phyloP scores from a whole-genome alignment of 2,797 vertebrate species.

The Danio aesculapii region DNA sequence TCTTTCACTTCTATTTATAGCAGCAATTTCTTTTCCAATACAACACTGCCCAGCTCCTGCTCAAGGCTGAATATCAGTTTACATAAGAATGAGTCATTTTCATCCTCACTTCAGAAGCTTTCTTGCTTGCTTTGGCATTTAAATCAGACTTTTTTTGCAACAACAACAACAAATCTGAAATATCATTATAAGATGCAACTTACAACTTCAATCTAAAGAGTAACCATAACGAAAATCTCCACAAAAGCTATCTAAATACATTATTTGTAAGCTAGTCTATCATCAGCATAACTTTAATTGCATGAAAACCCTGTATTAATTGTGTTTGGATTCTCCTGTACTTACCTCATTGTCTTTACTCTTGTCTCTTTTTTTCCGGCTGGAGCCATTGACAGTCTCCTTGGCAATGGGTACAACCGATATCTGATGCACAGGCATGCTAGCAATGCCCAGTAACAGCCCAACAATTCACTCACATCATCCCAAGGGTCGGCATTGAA shows the following conservation, averaged over 20 bases:
- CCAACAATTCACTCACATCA: slow-evolving; percentile 27
- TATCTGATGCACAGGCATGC: slow-evolving; percentile 95
- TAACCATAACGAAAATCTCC: background rate
- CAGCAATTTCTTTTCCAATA: slow-evolving; percentile 2
- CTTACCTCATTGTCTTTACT: slow-evolving; percentile 87
- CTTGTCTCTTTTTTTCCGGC: slow-evolving; percentile 90
- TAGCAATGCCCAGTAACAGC: slow-evolving; percentile 64
- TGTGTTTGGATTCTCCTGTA: background rate
- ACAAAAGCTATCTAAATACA: slow-evolving; percentile 4
- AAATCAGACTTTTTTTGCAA: background rate
- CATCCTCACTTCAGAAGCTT: background rate
- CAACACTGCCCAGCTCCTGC: background rate
- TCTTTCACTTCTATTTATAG: background rate
- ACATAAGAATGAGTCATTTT: slow-evolving; percentile 8
- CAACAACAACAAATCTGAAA: background rate
- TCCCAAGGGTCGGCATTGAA: slow-evolving; percentile 31
- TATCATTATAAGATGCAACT: background rate
- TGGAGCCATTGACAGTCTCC: slow-evolving; percentile 81
- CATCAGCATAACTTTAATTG: background rate
- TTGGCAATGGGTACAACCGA: slow-evolving; percentile 86
- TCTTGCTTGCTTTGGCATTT: background rate
- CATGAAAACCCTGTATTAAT: slow-evolving; percentile 4
- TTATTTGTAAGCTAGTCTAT: background rate
- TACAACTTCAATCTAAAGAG: background rate
- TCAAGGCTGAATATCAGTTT: slow-evolving; percentile 17